A percentile compares a stretch with the other conserved stretches of the same genome.
Conservation (phyloP, 2,797 vertebrate species). For the Neosalanx taihuensis region DNA sequence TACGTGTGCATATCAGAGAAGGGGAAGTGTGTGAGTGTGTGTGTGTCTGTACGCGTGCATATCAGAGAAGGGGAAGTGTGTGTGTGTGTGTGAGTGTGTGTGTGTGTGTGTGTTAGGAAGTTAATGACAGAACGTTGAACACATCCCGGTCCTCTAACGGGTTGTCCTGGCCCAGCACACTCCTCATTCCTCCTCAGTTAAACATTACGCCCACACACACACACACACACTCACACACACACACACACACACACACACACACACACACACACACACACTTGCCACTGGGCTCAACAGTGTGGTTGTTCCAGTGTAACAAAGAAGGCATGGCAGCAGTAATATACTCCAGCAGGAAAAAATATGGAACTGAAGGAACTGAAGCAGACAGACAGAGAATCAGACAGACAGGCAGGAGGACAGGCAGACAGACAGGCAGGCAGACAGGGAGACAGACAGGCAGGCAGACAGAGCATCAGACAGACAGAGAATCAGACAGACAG, state of each 20-base stretch:
- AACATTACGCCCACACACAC: background rate
- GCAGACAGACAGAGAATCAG: background rate
- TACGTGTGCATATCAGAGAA: too few species aligned
- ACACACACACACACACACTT: conserved; percentile 2
- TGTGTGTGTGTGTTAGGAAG: background rate
- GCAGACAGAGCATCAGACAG: too few species aligned
- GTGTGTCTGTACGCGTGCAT: background rate
- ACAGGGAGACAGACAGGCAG: too few species aligned
- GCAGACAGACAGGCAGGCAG: too few species aligned
- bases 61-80: too few species aligned
- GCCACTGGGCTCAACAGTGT: background rate
- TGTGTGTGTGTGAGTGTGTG: too few species aligned
- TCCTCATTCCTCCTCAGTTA: conserved; percentile 9
- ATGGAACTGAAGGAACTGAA: conserved; percentile 20
- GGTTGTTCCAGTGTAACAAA: conserved; percentile 5
- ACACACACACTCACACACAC: too few species aligned
- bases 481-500: too few species aligned
- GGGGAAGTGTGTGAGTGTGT: background rate
- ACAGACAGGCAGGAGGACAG: too few species aligned
- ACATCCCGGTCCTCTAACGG: background rate
- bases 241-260: conserved; percentile 5
- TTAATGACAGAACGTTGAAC: background rate
- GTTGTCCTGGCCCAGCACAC: background rate
- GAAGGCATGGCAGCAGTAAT: conserved; percentile 41
- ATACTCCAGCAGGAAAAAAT: conserved; percentile 52